These are phyloP conservation scores for Rhinogobio ventralis DNA, from an alignment of 2,797 vertebrate genomes.

Conservation along the genomic window DNA sequence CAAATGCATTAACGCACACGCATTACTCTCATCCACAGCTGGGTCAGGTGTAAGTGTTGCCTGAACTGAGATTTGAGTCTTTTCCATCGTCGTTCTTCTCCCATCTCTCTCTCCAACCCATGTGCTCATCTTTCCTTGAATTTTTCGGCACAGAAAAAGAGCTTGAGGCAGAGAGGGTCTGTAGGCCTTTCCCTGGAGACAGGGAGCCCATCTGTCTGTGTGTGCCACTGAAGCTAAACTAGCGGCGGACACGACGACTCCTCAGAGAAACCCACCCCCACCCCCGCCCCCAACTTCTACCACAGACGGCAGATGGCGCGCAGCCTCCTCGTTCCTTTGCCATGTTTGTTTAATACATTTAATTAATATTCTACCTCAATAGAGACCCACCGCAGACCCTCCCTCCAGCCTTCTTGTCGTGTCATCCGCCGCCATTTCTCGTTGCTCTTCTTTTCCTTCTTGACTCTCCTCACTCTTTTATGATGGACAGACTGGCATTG, in stretches of 20 bases:
- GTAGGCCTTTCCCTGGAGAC: constrained; percentile 85
- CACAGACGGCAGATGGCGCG: constrained; percentile 87
- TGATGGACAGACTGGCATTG: constrained; percentile 73
- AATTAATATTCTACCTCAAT: constrained; percentile 91
- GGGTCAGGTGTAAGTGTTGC: constrained; percentile 82
- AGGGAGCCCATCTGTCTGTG: constrained; percentile 89
- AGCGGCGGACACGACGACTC: constrained; percentile 82
- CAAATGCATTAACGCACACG: constrained; percentile 69
- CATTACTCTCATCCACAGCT: constrained; percentile 79
- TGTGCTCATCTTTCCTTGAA: constrained; percentile 47
- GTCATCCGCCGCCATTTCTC: constrained; percentile 59
- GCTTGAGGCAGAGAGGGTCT: constrained; percentile 84
- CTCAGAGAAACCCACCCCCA: constrained; percentile 80
- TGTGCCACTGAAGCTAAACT: constrained; percentile 90
- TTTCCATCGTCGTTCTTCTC: background rate
- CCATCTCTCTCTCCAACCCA: constrained; percentile 26
- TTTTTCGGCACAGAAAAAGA: constrained; percentile 70
- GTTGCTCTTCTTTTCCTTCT: constrained; percentile 6
- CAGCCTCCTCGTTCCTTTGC: constrained; percentile 81
- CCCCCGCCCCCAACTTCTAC: constrained; percentile 78
- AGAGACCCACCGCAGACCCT: constrained; percentile 68
- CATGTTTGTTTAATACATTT: constrained; percentile 95
- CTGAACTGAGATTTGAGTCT: constrained; percentile 71
- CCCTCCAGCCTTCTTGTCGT: constrained; percentile 65
- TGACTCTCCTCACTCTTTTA: constrained; percentile 42